phyloP scores from a whole-genome alignment of 2,797 vertebrate species.

The Channa striata region DNA sequence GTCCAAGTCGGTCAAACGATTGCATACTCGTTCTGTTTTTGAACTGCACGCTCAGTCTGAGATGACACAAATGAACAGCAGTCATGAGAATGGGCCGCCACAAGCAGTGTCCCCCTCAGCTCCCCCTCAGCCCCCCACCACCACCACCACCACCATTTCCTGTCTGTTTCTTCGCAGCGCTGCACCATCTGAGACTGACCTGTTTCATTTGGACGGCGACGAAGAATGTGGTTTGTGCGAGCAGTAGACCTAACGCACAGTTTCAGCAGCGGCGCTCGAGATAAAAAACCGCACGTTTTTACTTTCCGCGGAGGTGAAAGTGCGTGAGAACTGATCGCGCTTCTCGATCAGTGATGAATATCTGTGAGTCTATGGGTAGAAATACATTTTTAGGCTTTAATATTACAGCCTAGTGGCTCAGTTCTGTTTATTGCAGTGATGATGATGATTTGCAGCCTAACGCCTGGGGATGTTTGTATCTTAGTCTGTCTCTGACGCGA shows the following conservation, averaged over 20 bases:
- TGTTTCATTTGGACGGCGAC: slow-evolving; percentile 80
- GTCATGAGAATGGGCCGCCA: slow-evolving; percentile 53
- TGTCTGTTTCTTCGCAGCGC: slow-evolving; percentile 75
- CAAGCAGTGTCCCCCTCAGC: slow-evolving; percentile 15
- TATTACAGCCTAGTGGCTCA: neutral
- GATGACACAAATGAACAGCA: slow-evolving; percentile 35
- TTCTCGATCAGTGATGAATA: too few relatives aligned
- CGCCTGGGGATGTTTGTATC: too few relatives aligned
- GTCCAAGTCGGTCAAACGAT: slow-evolving; percentile 19
- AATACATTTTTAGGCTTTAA: too few relatives aligned
- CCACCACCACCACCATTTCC: slow-evolving; percentile 73
- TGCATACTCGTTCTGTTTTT: slow-evolving; percentile 23
- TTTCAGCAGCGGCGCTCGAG: slow-evolving; percentile 32
- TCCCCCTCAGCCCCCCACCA: slow-evolving; percentile 8
- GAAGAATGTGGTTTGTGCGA: slow-evolving; percentile 77
- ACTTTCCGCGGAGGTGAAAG: slow-evolving; percentile 22
- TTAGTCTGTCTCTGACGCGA: too few relatives aligned
- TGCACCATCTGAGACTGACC: slow-evolving; percentile 71
- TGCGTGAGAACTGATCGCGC: neutral
- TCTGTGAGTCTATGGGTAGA: too few relatives aligned
- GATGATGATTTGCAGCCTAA: neutral
- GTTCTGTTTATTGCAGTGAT: neutral
- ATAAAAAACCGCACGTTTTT: slow-evolving; percentile 51
- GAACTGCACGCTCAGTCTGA: slow-evolving; percentile 22
- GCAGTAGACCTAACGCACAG: slow-evolving; percentile 60